Base-by-base conservation (phyloP, 2,113 vertebrate genomes). In the Melospiza melodia region DNA sequence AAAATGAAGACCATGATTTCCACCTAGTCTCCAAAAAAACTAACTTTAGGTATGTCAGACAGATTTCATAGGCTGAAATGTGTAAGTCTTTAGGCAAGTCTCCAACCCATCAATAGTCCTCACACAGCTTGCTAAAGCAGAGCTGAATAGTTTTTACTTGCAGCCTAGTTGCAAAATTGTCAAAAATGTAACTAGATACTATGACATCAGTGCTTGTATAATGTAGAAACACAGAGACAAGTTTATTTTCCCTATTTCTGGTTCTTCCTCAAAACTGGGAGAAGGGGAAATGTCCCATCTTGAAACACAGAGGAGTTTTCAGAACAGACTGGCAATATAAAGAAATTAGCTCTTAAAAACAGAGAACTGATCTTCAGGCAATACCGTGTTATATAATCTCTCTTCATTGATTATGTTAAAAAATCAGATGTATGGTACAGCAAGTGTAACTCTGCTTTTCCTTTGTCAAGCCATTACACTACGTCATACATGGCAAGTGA, bases 391-490 rank as follows among this genome's bases (percentile, higher is more conserved):
- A 28, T 65, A 54, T 18, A 69, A 89, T 17, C 9, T 74, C 37
- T 77, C n/a, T 65, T 65, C 52, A 49, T 13, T 61, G 8, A 30
- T 65, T n/a, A 22, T 37, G 3, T 51, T 83, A 51, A 66, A n/a
- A 63, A 77, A 66, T 8, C 2, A 46, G 1, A 0, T 22, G 9
- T 28, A 39, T 22, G 22, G 5, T 68, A 23, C 5, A 80, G 30
- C 23, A 63, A 77, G 48, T 23, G 15, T 57, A 84, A 63, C 6
- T 76, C 37, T 57, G 15, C 5, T 51, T 85, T 84, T 46, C 28
- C 48, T 83, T 58, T 86, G 17, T 48, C 20, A 88, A 61, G 43
- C 1, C 23, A 31, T 48, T 73, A 22, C 18, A 46, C 33, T 71
- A 8, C 31, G 11, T 48, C 11, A 48, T 84, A 69, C 6, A 30